Conservation (phyloP, 2,113 vertebrate species). For the Cinclus mexicanus region DNA sequence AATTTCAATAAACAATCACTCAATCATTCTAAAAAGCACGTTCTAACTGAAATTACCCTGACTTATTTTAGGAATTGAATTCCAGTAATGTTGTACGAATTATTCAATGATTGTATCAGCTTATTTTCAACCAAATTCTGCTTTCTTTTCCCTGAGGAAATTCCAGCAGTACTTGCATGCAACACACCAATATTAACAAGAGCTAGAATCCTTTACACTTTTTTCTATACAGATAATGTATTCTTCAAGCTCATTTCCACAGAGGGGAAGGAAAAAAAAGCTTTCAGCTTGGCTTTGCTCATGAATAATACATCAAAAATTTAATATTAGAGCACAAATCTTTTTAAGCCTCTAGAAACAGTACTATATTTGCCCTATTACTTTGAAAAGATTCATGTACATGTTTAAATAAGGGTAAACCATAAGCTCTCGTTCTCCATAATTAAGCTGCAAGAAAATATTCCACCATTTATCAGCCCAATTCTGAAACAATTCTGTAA, state of each 20-base stretch:
- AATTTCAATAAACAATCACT: neutral
- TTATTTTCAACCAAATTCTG: neutral
- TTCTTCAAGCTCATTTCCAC: conserved; percentile 27
- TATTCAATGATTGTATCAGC: neutral
- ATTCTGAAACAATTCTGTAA: neutral
- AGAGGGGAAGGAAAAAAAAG: neutral
- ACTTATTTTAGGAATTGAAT: neutral
- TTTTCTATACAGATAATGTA: neutral
- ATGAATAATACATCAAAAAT: conserved; percentile 50
- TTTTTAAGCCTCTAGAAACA: conserved; percentile 46
- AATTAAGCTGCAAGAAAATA: conserved; percentile 4
- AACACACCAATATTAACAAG: neutral
- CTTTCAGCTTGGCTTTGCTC: conserved; percentile 21
- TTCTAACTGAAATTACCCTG: neutral
- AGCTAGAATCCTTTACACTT: neutral
- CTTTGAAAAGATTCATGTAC: conserved; percentile 1
- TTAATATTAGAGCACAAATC: conserved; percentile 22
- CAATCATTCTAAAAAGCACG: neutral
- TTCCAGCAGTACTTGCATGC: neutral
- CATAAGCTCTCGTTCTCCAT: neutral
- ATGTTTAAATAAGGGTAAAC: neutral
- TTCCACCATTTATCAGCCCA: neutral
- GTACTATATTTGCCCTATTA: conserved; percentile 5
- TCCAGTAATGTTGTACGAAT: neutral
- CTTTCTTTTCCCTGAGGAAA: neutral